phyloP scores from a whole-genome alignment of 1,140 invertebrate genomes.

The Lerema accius region DNA sequence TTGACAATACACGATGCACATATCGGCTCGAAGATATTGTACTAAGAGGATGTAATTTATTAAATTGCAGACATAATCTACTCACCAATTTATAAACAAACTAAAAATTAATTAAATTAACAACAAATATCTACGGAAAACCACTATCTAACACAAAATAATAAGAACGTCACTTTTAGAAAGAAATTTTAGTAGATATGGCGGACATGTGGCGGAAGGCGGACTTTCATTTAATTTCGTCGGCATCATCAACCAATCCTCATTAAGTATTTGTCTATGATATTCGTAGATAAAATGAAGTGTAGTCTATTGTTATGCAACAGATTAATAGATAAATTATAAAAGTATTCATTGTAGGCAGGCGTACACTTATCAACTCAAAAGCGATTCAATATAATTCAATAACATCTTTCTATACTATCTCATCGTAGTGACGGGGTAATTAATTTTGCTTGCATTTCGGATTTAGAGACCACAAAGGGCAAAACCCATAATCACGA shows the following conservation, averaged over 20 bases:
- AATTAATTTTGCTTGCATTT: no score
- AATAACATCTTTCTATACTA: no score
- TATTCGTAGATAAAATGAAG: background rate
- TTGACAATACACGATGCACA: slow-evolving; percentile 69
- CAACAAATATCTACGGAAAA: slow-evolving; percentile 72
- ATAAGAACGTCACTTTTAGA: slow-evolving; percentile 74
- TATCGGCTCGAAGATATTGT: slow-evolving; percentile 59
- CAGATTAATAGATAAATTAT: no score
- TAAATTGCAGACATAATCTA: slow-evolving; percentile 46
- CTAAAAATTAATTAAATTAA: slow-evolving; percentile 77
- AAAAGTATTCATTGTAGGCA: no score
- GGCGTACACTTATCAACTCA: no score
- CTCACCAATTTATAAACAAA: slow-evolving; percentile 68
- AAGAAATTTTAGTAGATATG: slow-evolving; percentile 79
- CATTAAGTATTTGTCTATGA: slow-evolving; percentile 18
- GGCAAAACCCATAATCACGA: no score
- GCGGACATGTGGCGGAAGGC: slow-evolving; percentile 75
- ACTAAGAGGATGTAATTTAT: slow-evolving; percentile 51
- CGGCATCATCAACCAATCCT: slow-evolving; percentile 38
- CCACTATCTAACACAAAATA: slow-evolving; percentile 73
- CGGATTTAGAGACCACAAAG: no score
- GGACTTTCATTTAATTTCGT: slow-evolving; percentile 73
- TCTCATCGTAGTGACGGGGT: no score
- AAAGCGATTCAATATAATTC: no score
- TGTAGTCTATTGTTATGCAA: background rate